Conservation (phyloP, 2,113 vertebrate genomes). For the Tupaia chinensis region DNA sequence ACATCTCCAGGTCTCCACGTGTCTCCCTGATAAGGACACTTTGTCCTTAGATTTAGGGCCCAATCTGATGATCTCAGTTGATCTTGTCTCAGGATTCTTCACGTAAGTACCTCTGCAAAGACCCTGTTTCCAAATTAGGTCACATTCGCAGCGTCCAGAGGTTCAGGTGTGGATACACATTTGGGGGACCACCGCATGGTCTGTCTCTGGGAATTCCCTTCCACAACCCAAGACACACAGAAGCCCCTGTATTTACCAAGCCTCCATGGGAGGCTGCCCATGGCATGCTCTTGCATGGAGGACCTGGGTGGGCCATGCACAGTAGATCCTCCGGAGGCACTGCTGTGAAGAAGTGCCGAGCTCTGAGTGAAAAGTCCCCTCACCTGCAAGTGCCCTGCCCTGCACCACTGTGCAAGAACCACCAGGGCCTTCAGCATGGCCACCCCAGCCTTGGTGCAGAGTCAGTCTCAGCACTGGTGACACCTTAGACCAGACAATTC, state of each 20-base stretch:
- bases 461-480: accelerated
- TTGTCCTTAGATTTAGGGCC: background rate
- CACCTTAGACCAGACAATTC: background rate
- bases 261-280: too few species aligned
- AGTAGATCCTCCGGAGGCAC: background rate
- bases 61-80: too few species aligned
- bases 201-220: background rate
- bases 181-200: too few species aligned
- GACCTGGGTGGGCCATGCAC: background rate
- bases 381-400: background rate
- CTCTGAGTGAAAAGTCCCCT: background rate
- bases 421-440: background rate
- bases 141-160: too few species aligned
- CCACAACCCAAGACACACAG: background rate
- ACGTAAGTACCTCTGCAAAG: background rate
- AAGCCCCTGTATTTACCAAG: background rate
- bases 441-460: background rate
- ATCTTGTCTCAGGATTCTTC: background rate
- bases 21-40: background rate
- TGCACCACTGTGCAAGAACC: accelerated
- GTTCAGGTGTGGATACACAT: too few species aligned
- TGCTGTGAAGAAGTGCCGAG: too few species aligned
- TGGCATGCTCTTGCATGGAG: background rate
- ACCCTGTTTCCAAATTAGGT: too few species aligned
- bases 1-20: background rate